Percentiles rank a stretch among this genome's conserved stretches.
phyloP scores from a whole-genome alignment of 2,797 vertebrate genomes.

The Kryptopterus vitreolus region DNA sequence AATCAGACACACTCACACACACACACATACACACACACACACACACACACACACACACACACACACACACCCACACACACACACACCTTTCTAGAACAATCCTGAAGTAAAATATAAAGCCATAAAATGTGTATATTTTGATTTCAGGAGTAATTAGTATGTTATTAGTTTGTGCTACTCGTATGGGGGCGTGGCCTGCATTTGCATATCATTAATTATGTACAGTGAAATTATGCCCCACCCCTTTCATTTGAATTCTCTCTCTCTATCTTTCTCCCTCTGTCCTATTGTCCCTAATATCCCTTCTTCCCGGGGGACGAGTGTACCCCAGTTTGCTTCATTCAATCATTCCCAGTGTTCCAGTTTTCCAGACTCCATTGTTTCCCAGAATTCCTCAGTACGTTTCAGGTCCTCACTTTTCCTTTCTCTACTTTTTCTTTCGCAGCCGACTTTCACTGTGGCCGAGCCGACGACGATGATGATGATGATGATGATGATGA shows the following conservation, averaged over 20 bases:
- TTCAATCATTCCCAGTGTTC: background rate
- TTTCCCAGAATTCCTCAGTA: background rate
- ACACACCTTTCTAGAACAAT: background rate
- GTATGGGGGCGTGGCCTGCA: background rate
- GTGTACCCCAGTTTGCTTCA: background rate
- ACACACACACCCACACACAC: background rate
- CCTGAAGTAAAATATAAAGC: background rate
- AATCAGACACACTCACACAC: background rate
- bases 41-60: background rate
- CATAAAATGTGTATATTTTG: background rate
- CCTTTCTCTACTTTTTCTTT: background rate
- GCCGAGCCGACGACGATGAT: background rate
- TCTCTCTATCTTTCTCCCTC: background rate
- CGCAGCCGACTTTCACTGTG: background rate
- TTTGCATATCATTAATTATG: background rate
- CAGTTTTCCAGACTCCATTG: background rate
- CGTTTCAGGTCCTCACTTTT: background rate
- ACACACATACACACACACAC: constrained; percentile 1
- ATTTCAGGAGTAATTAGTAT: background rate
- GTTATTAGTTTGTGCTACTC: background rate
- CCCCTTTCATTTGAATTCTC: too few relatives aligned
- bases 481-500: too few relatives aligned
- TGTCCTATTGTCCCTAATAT: background rate
- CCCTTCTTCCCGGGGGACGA: background rate
- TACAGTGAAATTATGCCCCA: background rate